Evolutionary conservation across 2,797 vertebrate species (phyloP).

Genomic region (Cryptoblepharus egeriae): DNA sequence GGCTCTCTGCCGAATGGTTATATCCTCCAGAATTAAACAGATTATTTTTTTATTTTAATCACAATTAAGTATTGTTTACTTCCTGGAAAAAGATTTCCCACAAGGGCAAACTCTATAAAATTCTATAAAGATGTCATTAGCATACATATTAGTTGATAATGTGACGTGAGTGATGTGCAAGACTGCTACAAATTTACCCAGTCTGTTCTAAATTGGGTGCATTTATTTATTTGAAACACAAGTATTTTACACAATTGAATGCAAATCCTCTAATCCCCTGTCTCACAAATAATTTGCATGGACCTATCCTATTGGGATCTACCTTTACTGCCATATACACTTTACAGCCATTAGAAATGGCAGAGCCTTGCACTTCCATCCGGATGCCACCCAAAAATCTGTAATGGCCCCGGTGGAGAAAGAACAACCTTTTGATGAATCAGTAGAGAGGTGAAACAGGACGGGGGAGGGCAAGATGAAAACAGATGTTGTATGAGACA

Average conservation of each 20-base stretch:
- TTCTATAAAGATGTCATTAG: constrained; percentile 6
- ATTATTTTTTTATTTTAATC: background rate
- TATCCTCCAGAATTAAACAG: constrained; percentile 18
- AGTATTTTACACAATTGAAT: background rate
- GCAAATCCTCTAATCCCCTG: too few species aligned
- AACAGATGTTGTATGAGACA: too few species aligned
- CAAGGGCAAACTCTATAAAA: background rate
- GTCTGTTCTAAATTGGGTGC: background rate
- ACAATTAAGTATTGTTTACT: background rate
- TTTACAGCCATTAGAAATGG: too few species aligned
- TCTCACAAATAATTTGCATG: too few species aligned
- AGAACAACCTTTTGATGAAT: too few species aligned
- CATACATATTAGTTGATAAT: background rate
- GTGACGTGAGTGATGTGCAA: background rate
- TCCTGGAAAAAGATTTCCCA: background rate
- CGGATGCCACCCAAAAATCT: too few species aligned
- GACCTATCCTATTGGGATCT: too few species aligned
- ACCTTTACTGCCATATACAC: too few species aligned
- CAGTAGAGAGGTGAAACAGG: too few species aligned
- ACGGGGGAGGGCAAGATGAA: too few species aligned
- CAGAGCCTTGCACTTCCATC: too few species aligned
- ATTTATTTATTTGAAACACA: background rate
- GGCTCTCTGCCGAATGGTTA: background rate
- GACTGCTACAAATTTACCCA: background rate
- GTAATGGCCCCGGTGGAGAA: too few species aligned